phyloP scores from a whole-genome alignment of 2,888 invertebrate species.

The Eutolmus rufibarbis region DNA sequence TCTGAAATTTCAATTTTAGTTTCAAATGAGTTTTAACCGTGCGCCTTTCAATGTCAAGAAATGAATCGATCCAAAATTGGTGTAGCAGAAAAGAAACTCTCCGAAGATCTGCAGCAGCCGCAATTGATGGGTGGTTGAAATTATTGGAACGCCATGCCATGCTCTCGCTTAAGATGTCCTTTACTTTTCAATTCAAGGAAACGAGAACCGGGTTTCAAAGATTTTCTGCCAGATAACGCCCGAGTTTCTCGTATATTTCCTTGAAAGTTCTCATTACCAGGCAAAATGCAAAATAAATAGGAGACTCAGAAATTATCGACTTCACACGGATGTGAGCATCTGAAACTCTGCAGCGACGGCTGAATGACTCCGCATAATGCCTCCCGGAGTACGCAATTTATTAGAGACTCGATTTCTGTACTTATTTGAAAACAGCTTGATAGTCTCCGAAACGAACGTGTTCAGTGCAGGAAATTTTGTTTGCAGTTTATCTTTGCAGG shows the following conservation, averaged over 20 bases:
- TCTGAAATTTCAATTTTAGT: background rate
- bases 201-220: background rate
- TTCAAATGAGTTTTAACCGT: background rate
- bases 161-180: background rate
- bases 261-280: background rate
- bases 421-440: background rate
- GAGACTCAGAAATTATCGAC: background rate
- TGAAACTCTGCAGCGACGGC: background rate
- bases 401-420: background rate
- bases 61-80: background rate
- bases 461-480: background rate
- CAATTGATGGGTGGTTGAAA: background rate
- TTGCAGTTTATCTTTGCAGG: background rate
- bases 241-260: background rate
- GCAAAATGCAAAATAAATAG: background rate
- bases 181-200: background rate
- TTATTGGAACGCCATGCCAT: background rate
- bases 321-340: background rate
- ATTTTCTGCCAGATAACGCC: background rate
- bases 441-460: background rate
- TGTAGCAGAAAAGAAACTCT: background rate
- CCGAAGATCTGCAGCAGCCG: background rate
- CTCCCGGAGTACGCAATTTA: background rate
- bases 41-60: background rate
- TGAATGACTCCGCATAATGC: background rate